phyloP scores from a whole-genome alignment of 2,888 invertebrate genomes.

The Agonopterix arenella region DNA sequence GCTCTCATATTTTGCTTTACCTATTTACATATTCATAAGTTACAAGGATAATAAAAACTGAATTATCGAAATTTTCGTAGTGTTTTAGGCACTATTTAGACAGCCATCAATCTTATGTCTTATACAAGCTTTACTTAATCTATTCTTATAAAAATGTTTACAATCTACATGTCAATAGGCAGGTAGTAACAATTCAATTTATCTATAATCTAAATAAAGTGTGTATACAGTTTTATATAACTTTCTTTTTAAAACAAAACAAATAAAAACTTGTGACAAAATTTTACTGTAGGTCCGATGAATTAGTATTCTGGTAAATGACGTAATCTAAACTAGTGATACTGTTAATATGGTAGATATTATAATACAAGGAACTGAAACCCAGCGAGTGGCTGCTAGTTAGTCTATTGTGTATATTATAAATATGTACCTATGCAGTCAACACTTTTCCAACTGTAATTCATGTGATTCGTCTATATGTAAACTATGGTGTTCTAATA shows the following conservation, averaged over 20 bases:
- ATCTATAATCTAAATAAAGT: constrained; percentile 49
- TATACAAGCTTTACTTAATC: constrained; percentile 67
- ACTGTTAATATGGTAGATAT: no score
- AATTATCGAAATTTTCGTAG: constrained; percentile 74
- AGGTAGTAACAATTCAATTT: constrained; percentile 67
- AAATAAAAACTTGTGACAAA: not conserved
- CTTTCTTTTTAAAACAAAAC: constrained; percentile 20
- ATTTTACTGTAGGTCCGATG: no score
- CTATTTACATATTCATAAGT: constrained; percentile 63
- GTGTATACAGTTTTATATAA: constrained; percentile 40
- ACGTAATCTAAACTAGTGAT: no score
- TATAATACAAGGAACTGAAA: constrained; percentile 19
- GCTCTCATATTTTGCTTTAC: constrained; percentile 43
- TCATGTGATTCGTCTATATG: constrained; percentile 1
- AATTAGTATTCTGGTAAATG: no score
- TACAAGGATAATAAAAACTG: constrained; percentile 65
- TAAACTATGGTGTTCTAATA: constrained; percentile 11
- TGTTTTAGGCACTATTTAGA: constrained; percentile 77
- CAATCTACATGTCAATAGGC: constrained; percentile 72
- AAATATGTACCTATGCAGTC: constrained; percentile 18
- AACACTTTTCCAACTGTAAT: constrained; percentile 16
- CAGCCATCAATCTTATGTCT: constrained; percentile 76
- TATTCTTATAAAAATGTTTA: constrained; percentile 59
- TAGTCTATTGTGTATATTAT: constrained; percentile 17
- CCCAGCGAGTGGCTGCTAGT: constrained; percentile 19